Base-by-base conservation (phyloP, 2,888 invertebrate species). In the Drosophila testacea region DNA sequence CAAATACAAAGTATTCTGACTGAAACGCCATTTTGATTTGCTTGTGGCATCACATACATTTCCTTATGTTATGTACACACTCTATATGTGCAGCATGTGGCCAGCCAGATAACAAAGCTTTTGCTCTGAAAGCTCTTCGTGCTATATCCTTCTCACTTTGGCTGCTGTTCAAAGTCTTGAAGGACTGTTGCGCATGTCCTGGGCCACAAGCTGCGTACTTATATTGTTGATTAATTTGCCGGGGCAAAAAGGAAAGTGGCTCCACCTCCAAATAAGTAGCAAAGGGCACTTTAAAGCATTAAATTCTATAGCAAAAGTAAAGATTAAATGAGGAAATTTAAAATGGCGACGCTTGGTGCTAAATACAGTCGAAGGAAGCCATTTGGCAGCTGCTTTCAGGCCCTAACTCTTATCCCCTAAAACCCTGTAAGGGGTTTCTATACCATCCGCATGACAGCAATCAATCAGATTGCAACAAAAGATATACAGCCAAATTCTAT, bases 121-220 rank as follows among this genome's bases (percentile, higher is more conserved):
- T 73, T 9, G 54, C 42, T 36, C 38, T 2, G 28, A 73, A 78
- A 78, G 78, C 78, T 78, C 28, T 39, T 9, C 10, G 1, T 6
- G 11, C 36, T 79, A 73, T 83, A 73, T 73, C 72, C 75, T 69
- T 90, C 87, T 86, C 82, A 71, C 68, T 90, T 81, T 75, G 75
- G 75, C 86, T 73, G 56, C 50, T 65, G 60, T 76, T 62, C 52
- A 54, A 34, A 44, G 22, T 10, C 54, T 44, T 28, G 52, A 48
- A 64, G 67, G 69, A 75, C 81, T 89, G 88, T 80, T 90, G 90
- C 88, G 88, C 91, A 90, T 90, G 91, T 83, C 86, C 86, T 88
- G 68, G 57, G 52, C 75, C 77, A 73, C 83, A 74, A 73, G 76
- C 80, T 72, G 79, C 69, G 64, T 79, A 79, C 82, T 90, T 86